Percentiles rank a stretch among this genome's conserved stretches.
phyloP scores from a whole-genome alignment of 1,140 invertebrate species.

The Odontomachus brunneus region DNA sequence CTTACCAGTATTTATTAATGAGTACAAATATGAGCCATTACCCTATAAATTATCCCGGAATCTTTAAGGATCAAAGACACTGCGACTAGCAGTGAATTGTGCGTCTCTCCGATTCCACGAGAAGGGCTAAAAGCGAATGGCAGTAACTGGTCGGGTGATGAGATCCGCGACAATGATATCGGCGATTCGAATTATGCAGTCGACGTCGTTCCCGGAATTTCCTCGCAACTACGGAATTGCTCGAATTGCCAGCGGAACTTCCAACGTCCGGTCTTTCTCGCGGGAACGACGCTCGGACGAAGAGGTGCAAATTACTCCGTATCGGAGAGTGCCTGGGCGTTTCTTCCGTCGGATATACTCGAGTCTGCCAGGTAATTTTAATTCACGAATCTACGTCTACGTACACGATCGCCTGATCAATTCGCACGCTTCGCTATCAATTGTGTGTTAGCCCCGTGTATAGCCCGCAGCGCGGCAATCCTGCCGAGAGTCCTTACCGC shows the following conservation, averaged over 20 bases:
- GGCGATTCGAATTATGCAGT: constrained; percentile 49
- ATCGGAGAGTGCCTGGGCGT: neutral
- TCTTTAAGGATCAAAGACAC: too few relatives aligned
- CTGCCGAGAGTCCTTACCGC: neutral
- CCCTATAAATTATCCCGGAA: too few relatives aligned
- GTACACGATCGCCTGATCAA: neutral
- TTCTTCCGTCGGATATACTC: too few relatives aligned
- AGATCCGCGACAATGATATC: constrained; percentile 51
- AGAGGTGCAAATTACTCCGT: constrained; percentile 13
- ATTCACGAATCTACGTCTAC: neutral
- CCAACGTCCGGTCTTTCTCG: neutral
- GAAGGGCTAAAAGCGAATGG: constrained; percentile 11
- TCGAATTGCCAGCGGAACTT: constrained; percentile 48
- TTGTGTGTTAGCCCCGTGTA: too few relatives aligned
- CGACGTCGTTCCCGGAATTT: constrained; percentile 46
- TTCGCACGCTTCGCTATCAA: neutral
- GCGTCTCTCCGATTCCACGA: too few relatives aligned
- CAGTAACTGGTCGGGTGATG: constrained; percentile 33
- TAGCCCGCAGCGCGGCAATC: neutral
- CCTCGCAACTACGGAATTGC: constrained; percentile 35
- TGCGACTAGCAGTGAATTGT: too few relatives aligned
- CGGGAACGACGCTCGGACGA: too few relatives aligned
- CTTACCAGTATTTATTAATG: too few relatives aligned
- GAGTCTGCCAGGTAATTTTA: too few relatives aligned
- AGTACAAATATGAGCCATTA: too few relatives aligned